Base-by-base conservation (phyloP, 2,797 vertebrate genomes). In the Enteromius trimaculatus region DNA sequence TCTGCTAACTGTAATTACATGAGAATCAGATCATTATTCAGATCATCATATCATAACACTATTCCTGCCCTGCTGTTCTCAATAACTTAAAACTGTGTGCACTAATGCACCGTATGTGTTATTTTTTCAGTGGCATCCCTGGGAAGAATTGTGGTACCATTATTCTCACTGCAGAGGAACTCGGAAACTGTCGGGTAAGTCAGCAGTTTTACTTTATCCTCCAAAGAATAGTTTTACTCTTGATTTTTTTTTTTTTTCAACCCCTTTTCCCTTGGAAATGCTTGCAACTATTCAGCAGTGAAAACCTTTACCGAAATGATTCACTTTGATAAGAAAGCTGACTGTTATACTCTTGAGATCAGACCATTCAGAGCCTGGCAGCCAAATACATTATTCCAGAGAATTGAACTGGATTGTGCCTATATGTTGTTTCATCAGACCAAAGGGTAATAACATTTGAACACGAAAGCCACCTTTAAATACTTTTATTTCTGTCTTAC, bases 101-200 rank as follows among this genome's bases (percentile, higher is more conserved):
- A 37, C 60, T 71, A 70, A 62, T 79, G 10, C 10, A 2, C 81
- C 80, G 23, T 80, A 0, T 19, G 55, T 89, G 85, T 90, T 89
- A 92, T 86, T 88, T 81, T 92, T 90, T 71, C 92, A 99, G 97
- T 1, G 96, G 96, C 0, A 95, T 97, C 89, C 96, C 94, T 0
- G 96, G 96, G 83, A 99, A 97, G 92, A 97, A 97, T 86, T 99
- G 97, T 29, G 97, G 97, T 81, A 95, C 94, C 89, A 96, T 99
- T 88, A 94, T 98, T 90, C 91, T 99, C 87, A 95, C 97, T 0
- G 97, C 95, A 0, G 97, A 99, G 90, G 97, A 99, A 92, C 88
- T 99, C 86, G 96, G 97, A 86, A 97, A 98, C 92, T 98, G 97
- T 88, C 92, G 97, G 93, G 97, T 99, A 92, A 97, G 97, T 95